phyloP scores from a whole-genome alignment of 1,140 invertebrate species.

The Triops cancriformis region DNA sequence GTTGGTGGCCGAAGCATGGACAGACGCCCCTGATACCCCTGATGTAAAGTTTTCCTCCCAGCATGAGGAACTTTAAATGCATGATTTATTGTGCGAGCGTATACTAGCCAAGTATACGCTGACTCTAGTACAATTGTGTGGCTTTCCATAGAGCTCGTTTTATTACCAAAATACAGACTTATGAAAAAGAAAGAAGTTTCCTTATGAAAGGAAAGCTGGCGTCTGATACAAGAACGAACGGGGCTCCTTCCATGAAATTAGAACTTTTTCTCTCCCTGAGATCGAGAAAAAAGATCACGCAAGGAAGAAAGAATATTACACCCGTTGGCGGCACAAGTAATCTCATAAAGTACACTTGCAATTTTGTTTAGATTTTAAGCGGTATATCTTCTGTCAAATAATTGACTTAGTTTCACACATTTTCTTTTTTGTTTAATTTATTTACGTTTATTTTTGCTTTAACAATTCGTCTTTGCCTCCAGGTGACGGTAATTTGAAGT shows the following conservation, averaged over 20 bases:
- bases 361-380: background rate
- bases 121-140: background rate
- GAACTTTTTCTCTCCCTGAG: background rate
- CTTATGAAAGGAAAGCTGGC: background rate
- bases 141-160: background rate
- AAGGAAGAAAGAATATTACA: background rate
- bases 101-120: background rate
- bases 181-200: background rate
- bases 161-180: background rate
- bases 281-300: background rate
- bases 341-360: background rate
- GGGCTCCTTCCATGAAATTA: background rate
- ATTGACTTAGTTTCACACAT: no score
- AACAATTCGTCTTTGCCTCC: no score
- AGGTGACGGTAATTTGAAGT: no score
- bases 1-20: slow-evolving; percentile 38
- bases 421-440: no score
- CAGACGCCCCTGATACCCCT: background rate
- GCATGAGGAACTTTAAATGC: background rate
- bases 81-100: background rate
- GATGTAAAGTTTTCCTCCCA: background rate
- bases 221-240: background rate
- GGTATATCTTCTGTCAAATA: background rate
- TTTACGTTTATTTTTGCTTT: no score
- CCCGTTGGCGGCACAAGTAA: background rate